These are phyloP conservation scores for Augochlora pura DNA, from an alignment of 1,140 invertebrate species.

Conservation along the genomic window DNA sequence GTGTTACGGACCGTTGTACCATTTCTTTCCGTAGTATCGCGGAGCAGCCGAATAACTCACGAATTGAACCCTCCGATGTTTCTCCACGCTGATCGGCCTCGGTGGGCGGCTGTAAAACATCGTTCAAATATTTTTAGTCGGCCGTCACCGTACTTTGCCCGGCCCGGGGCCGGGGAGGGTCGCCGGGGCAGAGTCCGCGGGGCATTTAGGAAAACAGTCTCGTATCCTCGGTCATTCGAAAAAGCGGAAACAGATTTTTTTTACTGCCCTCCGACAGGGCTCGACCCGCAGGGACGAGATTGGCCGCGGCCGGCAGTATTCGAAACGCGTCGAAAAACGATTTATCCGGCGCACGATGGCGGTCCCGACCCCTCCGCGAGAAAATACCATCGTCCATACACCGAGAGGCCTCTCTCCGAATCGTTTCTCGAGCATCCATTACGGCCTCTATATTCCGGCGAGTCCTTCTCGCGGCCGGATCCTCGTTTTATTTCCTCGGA, in stretches of 20 bases:
- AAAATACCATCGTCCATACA: background rate
- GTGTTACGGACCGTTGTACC: too few relatives aligned
- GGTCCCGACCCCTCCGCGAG: background rate
- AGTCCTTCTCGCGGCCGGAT: slow-evolving; percentile 44
- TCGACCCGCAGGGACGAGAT: slow-evolving; percentile 27
- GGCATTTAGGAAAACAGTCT: slow-evolving; percentile 49
- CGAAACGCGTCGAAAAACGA: slow-evolving; percentile 66
- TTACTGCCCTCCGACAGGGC: slow-evolving; percentile 55
- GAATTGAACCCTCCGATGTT: background rate
- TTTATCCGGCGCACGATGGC: slow-evolving; percentile 50
- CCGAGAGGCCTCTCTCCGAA: background rate
- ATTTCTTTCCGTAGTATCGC: too few relatives aligned
- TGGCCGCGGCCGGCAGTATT: slow-evolving; percentile 44
- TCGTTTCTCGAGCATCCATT: slow-evolving; percentile 48
- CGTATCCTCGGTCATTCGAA: slow-evolving; percentile 47
- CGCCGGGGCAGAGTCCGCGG: background rate
- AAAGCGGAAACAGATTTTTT: slow-evolving; percentile 68
- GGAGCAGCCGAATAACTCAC: too few relatives aligned
- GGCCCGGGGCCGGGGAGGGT: too few relatives aligned
- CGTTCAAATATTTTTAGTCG: slow-evolving; percentile 3
- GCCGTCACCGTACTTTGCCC: background rate
- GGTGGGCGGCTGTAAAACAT: background rate
- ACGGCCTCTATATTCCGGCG: slow-evolving; percentile 36
- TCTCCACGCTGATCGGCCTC: background rate
- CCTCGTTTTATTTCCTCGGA: slow-evolving; percentile 47